Base-by-base conservation (phyloP, 2,888 invertebrate species). In the Nebria salina region DNA sequence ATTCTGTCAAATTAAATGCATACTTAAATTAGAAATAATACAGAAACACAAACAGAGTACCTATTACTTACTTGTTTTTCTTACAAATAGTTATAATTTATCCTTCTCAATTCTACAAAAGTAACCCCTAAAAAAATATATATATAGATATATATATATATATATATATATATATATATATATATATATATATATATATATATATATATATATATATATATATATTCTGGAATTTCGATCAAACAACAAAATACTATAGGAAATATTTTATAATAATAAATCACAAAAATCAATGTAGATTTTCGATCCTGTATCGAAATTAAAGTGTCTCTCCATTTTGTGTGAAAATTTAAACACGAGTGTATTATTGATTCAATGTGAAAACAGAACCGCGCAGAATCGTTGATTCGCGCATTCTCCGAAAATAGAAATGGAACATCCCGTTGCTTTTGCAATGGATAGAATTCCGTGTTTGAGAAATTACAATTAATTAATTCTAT, bases 341-440 rank as follows among this genome's bases (percentile, higher is more conserved):
- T 54, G 8, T 54, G 11, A 8, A 54, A 54, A 54, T 54, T 8
- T 54, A 54, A 54, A 54, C 13, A 8, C 13, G 11, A 54, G 54
- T 1, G 7, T 54, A 54, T 13, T 54, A 54, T 54, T 8, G 54
- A 54, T 77, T 77, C 77, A 70, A 72, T 26, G 72, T 6, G 13
- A n/a, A 54, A 13, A 54, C 54, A 13, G 13, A 72, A 77, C n/a
- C 13, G 72, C 77, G 77, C 77, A 77, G 77, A 77, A 77, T 77
- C 77, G 72, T 54, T 77, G 77, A 54, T 54, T 54, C 54, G 54
- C 54, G 54, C 54, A 54, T 54, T 13, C 54, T 54, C 8, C 54
- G 8, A 54, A 54, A 54, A 54, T 54, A 54, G 54, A 54, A 54
- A 54, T 54, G 54, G 54, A 54, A 54, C 13, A 54, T 54, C 13